phyloP scores from a whole-genome alignment of 2,113 vertebrate species.

The Hemichromis elongatus region DNA sequence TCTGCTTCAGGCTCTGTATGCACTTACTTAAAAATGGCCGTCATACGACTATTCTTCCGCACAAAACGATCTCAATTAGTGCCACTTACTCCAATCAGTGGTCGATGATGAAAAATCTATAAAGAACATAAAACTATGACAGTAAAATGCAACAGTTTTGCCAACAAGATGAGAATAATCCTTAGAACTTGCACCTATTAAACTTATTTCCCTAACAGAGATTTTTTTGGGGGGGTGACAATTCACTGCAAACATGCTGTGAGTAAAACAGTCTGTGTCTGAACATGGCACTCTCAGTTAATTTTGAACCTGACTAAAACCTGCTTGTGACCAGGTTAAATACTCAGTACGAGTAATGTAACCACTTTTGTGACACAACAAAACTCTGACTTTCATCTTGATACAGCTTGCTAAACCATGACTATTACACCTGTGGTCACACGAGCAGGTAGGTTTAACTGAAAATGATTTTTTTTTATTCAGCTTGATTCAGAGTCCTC shows the following conservation, averaged over 20 bases:
- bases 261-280: neutral
- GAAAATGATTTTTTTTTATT: rapidly evolving
- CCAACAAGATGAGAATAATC: neutral
- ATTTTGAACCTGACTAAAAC: neutral
- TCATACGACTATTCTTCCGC: neutral
- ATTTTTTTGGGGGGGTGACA: rapidly evolving
- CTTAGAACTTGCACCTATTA: neutral
- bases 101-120: neutral
- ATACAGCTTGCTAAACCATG: neutral
- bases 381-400: neutral
- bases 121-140: neutral
- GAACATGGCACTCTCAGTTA: neutral
- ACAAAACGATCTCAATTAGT: neutral
- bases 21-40: rapidly evolving
- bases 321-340: neutral
- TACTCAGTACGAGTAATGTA: neutral
- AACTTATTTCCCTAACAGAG: neutral
- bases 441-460: rapidly evolving
- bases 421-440: neutral
- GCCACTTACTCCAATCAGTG: neutral
- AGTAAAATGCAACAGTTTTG: neutral
- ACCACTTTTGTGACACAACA: neutral
- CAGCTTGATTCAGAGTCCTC: neutral
- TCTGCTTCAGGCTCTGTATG: rapidly evolving
- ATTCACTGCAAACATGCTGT: neutral